Base-by-base conservation (phyloP, 2,888 invertebrate genomes). In the Eupithecia tripunctaria region DNA sequence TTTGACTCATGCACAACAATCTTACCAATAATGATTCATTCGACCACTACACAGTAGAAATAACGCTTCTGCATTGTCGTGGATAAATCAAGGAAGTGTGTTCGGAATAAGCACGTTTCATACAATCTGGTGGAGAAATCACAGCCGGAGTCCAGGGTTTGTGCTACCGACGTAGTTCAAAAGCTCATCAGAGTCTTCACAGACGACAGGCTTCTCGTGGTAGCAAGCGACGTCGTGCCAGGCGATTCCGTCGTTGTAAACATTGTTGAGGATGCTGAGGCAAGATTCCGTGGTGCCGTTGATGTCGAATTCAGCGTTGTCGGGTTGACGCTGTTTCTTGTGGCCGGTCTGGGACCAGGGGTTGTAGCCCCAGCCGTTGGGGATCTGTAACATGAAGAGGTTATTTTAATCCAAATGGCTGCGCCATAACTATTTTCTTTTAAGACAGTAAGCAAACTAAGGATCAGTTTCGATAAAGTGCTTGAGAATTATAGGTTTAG, bases 171-270 rank as follows among this genome's bases (percentile, higher is more conserved):
- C 96, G 90, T 98, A 98, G 89, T 96, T 97, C 84, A 98, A 95
- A 76, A 98, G 96, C 88, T 98, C 98, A 69, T 98, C 98, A 76
- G 97, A 97, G 91, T 98, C 98, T 88, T 98, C 98, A 90, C 98
- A 98, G 81, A 98, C 96, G 88, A 98, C 96, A 2, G 98, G 98
- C 88, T 98, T 98, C 92, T 98, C 97, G 92, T 98, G 98, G 91
- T 98, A 98, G 91, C 98, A 98, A 79, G 98, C 98, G 70, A 98
- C 98, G 90, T 98, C 98, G 92, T 98, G 98, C 98, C 98, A 98
- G 80, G 97, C 97, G 88, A 98, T 97, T 79, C 98, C 98, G 87
- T 98, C 98, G 86, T 97, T 97, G 95, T 98, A 98, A 10, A 98
- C 98, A 91, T 98, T 98, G 95, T 98, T 98, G 78, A 98, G 95